Conservation (phyloP, 1,140 invertebrate species). For the Drosophila busckii region DNA sequence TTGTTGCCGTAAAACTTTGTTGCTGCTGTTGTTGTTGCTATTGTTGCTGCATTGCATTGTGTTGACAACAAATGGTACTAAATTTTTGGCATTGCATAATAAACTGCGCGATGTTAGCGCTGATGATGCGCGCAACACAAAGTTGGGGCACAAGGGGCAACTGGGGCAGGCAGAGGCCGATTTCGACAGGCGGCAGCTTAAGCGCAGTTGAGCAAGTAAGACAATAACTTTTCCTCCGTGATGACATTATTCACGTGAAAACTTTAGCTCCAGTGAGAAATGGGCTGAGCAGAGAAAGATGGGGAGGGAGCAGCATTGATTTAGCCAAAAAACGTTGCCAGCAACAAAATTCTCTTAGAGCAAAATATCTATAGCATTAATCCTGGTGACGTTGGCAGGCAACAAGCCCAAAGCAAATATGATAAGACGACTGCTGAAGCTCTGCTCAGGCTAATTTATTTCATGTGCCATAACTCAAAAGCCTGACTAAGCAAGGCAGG, state of each 20-base stretch:
- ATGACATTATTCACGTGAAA: constrained; percentile 73
- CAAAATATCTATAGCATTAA: too few species aligned
- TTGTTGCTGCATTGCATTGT: constrained; percentile 55
- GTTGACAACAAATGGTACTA: constrained; percentile 74
- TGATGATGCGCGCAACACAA: constrained; percentile 39
- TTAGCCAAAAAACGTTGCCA: too few species aligned
- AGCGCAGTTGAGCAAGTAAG: constrained; percentile 44
- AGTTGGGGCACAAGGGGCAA: background rate
- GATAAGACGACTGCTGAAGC: too few species aligned
- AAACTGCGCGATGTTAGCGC: constrained; percentile 47
- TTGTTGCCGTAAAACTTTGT: constrained; percentile 46
- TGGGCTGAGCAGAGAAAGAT: background rate
- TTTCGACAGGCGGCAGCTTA: constrained; percentile 14
- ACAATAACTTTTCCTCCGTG: constrained; percentile 65
- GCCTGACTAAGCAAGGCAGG: too few species aligned
- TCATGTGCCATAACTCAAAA: constrained; percentile 4
- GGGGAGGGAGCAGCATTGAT: background rate
- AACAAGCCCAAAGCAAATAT: too few species aligned
- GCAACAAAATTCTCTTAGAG: too few species aligned
- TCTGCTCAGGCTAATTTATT: constrained; percentile 5
- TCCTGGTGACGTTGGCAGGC: too few species aligned
- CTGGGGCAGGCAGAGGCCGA: background rate
- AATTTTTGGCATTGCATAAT: constrained; percentile 73
- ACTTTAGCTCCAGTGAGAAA: constrained; percentile 24
- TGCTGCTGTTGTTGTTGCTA: constrained; percentile 20